Evolutionary conservation across 1,140 invertebrate species (phyloP), one percentile per base, ranked within the genome.

Genomic region (Atta texana): DNA sequence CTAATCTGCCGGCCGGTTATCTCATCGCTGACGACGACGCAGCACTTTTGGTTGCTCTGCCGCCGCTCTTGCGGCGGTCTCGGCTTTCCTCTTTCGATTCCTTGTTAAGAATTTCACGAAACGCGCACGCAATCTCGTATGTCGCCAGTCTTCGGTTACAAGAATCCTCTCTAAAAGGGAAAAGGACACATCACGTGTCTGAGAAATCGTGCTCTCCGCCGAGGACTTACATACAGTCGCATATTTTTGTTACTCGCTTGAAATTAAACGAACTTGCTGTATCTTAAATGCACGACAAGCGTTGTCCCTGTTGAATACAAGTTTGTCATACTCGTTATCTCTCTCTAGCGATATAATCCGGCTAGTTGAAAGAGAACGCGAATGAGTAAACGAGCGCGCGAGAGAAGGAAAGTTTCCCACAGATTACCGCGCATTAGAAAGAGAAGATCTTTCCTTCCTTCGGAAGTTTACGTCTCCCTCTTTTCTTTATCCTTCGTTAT

Each of bases 1-100:
- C 89, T 91, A 90, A 91, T 88, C 90, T 91, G 68, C 61, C 68
- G 74, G 55, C 75, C 18, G 77, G 89, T 90, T 91, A 90, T 90
- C 90, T 91, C 87, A 86, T 90, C 88, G 81, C 63, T 59, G 63
- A 74, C 64, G 57, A 59, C 88, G 75, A 78, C 88, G 81, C 90
- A 84, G 87, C 87, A 77, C 89, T 90, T 90, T 91, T 85, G 89
- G 61, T 71, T 51, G 76, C 66, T 31, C 74, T 71, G n/a, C 14
- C 31, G 76, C 64, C 49, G 28, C 66, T 82, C 57, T 81, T 55
- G 53, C 61, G 18, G 28, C 69, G 59, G 72, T 63, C 57, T 87
- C n/a, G 21, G 21, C 34, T 71, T 74, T 77, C 66, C 80, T 24
- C 63, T 89, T 91, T 85, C 55, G 87, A 72, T 21, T 31, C 57